These are phyloP conservation scores for Noctua comes DNA, from an alignment of 2,888 invertebrate species.

Conservation along the genomic window DNA sequence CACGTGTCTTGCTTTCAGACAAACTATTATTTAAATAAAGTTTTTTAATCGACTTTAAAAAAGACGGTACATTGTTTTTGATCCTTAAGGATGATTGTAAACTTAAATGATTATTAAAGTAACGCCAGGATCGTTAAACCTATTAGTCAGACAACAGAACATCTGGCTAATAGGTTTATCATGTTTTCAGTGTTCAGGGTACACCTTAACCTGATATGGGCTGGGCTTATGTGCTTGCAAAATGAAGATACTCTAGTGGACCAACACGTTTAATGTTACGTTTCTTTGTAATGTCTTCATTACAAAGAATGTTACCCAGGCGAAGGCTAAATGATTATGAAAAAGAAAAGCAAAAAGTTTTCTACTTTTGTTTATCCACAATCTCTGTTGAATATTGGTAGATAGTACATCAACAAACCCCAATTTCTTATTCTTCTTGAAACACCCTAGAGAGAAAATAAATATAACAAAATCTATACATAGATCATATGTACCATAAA, in stretches of 20 bases:
- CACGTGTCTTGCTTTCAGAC: neutral
- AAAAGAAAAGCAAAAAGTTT: neutral
- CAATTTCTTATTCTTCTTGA: neutral
- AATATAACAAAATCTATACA: neutral
- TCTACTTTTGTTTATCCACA: neutral
- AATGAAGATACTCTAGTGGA: neutral
- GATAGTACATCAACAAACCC: no score
- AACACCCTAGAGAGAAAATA: neutral
- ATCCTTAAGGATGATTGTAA: neutral
- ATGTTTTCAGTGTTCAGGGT: neutral
- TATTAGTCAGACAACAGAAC: neutral
- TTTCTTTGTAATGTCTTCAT: no score
- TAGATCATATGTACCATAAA: neutral
- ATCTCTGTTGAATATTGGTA: neutral
- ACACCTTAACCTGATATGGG: neutral
- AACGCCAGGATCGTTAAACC: neutral
- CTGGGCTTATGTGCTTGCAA: neutral
- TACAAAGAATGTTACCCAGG: neutral
- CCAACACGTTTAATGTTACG: no score
- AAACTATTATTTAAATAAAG: neutral
- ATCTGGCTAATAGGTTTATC: neutral
- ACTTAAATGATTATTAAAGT: neutral
- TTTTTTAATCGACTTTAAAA: no score
- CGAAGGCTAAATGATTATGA: neutral
- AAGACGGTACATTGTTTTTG: neutral